These are phyloP conservation scores for Salminus brasiliensis DNA, from an alignment of 2,113 vertebrate species.

Conservation along the genomic window DNA sequence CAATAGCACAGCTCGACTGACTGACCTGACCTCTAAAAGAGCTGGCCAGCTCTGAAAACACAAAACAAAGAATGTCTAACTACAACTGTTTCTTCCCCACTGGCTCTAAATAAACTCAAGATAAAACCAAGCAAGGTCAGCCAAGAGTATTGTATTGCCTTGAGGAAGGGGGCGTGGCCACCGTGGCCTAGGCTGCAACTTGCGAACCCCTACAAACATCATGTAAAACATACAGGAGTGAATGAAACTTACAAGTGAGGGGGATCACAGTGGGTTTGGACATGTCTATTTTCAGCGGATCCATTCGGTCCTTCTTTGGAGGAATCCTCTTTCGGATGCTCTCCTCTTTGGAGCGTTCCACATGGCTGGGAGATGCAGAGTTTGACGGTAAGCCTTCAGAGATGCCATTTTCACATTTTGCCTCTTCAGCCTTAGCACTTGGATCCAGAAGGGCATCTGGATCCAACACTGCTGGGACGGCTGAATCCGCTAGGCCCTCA, in stretches of 20 bases:
- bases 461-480: background rate
- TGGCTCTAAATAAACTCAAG: no score
- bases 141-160: no score
- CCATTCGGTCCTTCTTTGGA: slow-evolving; percentile 72
- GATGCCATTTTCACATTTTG: background rate
- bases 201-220: no score
- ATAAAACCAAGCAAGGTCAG: no score
- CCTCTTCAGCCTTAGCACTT: slow-evolving; percentile 1
- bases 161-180: no score
- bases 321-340: slow-evolving; percentile 66
- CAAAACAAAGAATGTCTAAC: no score
- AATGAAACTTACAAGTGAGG: slow-evolving; percentile 78
- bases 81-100: no score
- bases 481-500: background rate
- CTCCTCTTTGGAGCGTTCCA: background rate
- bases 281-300: slow-evolving; percentile 79
- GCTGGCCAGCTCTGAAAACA: no score
- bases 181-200: no score
- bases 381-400: background rate
- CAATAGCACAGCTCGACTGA: no score
- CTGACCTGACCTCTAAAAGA: no score
- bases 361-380: background rate
- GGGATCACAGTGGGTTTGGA: slow-evolving; percentile 60
- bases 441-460: background rate
- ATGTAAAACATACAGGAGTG: no score